Evolutionary conservation across 2,797 vertebrate genomes (phyloP).

Genomic region (Falco biarmicus): DNA sequence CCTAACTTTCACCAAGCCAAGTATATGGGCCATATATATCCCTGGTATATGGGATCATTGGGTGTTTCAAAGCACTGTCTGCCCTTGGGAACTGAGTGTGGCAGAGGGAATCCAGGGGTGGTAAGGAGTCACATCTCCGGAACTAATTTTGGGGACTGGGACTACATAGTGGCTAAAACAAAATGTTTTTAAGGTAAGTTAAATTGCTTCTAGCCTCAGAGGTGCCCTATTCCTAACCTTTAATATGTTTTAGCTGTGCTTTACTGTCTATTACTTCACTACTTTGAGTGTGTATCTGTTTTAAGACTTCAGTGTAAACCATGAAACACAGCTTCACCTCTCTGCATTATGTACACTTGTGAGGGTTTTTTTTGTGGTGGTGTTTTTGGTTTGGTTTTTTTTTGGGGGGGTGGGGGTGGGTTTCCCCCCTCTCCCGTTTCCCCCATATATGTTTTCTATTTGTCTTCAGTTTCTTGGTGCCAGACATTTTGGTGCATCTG

Average conservation of each 20-base stretch:
- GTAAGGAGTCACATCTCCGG: neutral
- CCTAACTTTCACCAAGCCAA: neutral
- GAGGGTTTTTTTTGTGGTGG: neutral
- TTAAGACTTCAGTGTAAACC: neutral
- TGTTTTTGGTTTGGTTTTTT: neutral
- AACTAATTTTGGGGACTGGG: neutral
- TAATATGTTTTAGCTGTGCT: neutral
- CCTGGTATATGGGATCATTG: too few relatives aligned
- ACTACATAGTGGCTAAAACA: neutral
- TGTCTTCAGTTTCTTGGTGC: neutral
- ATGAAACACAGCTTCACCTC: neutral
- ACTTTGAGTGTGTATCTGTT: neutral
- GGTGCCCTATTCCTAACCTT: neutral
- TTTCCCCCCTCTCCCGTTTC: too few relatives aligned
- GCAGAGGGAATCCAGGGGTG: neutral
- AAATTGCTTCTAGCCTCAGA: neutral
- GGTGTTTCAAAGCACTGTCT: neutral
- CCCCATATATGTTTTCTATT: neutral
- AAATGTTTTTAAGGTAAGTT: neutral
- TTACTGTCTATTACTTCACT: neutral
- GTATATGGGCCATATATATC: too few relatives aligned
- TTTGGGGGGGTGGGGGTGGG: too few relatives aligned
- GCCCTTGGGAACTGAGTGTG: neutral
- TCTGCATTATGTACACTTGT: rapidly evolving
- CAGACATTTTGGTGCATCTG: constrained; percentile 34